Evolutionary conservation across 2,888 invertebrate species (phyloP), one percentile per base, ranked within the genome.

Genomic region (Diarsia rubi): DNA sequence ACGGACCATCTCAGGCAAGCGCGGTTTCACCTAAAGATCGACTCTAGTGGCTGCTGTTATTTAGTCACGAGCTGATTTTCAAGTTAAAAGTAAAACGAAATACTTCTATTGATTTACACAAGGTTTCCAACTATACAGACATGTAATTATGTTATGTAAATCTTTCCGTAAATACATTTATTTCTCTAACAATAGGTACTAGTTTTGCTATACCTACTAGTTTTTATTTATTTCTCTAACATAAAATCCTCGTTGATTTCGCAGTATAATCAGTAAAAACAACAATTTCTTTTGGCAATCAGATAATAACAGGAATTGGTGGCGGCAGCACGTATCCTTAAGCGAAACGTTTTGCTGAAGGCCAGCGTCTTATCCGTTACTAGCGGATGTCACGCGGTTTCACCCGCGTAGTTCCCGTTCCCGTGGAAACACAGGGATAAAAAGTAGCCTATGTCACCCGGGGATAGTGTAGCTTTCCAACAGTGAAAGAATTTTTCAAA

Each of bases 311-410:
- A 77, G 77, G 81, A 81, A 57, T 60, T 24, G 31, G 45, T 68
- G 16, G 69, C 63, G 54, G 77, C 44, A 73, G 59, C 42, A 62
- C 21, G 19, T 73, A 59, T 76, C 77, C 63, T 75, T 2, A 69
- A 54, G 31, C 47, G 67, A 73, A 79, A 71, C 79, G 72, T 54
- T 52, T 69, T 5, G n/a, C 11, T 37, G 62, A 79, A 81, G 80
- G 81, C 52, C 69, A 63, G 21, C 45, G 49, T 11, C 31, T 37
- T 37, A 54, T 71, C 62, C 71, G 59, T 49, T n/a, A n/a, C n/a
- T n/a, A n/a, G n/a, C n/a, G n/a, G n/a, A n/a, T n/a, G n/a, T n/a
- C n/a, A n/a, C n/a, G n/a, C n/a, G n/a, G n/a, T n/a, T n/a, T n/a
- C n/a, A n/a, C n/a, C n/a, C n/a, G n/a, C n/a, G n/a, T n/a, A n/a